A percentile compares a stretch with the other conserved stretches of the same genome.
phyloP scores from a whole-genome alignment of 2,113 vertebrate species.

The Phrynosoma platyrhinos region DNA sequence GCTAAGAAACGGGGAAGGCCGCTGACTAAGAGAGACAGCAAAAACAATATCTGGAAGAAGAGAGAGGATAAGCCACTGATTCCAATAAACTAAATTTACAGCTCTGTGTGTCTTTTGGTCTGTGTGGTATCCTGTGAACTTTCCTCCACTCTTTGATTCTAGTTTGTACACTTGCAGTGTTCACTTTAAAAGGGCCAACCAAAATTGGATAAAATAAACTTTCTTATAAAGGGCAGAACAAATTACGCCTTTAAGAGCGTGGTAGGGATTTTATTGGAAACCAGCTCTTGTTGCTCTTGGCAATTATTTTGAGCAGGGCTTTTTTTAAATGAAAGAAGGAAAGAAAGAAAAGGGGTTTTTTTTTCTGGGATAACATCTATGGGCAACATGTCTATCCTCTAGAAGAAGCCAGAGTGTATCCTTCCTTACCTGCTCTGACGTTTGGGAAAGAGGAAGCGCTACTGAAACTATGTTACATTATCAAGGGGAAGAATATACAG shows the following conservation, averaged over 20 bases:
- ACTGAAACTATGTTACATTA: background rate
- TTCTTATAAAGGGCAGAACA: background rate
- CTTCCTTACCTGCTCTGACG: background rate
- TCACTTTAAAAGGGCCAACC: slow-evolving; percentile 55
- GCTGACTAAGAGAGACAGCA: slow-evolving; percentile 76
- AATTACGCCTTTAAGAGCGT: slow-evolving; percentile 51
- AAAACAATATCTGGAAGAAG: slow-evolving; percentile 82
- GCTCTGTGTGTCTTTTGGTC: slow-evolving; percentile 51
- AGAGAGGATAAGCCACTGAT: slow-evolving; percentile 81
- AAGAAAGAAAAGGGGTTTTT: no score
- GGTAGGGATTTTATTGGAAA: slow-evolving; percentile 36
- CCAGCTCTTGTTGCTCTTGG: slow-evolving; percentile 53
- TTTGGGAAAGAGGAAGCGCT: background rate
- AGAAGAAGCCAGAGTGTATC: background rate
- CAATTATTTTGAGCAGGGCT: slow-evolving; percentile 16
- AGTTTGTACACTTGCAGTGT: slow-evolving; percentile 59
- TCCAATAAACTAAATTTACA: slow-evolving; percentile 74
- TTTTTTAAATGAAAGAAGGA: background rate
- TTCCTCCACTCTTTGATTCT: slow-evolving; percentile 58
- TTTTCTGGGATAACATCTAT: slow-evolving; percentile 31
- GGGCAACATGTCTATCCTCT: slow-evolving; percentile 26
- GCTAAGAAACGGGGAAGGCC: slow-evolving; percentile 72
- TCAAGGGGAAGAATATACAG: background rate
- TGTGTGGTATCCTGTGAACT: slow-evolving; percentile 47
- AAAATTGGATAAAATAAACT: slow-evolving; percentile 45